Evolutionary conservation across 2,113 vertebrate species (phyloP).

Genomic region (Morphnarchus princeps): DNA sequence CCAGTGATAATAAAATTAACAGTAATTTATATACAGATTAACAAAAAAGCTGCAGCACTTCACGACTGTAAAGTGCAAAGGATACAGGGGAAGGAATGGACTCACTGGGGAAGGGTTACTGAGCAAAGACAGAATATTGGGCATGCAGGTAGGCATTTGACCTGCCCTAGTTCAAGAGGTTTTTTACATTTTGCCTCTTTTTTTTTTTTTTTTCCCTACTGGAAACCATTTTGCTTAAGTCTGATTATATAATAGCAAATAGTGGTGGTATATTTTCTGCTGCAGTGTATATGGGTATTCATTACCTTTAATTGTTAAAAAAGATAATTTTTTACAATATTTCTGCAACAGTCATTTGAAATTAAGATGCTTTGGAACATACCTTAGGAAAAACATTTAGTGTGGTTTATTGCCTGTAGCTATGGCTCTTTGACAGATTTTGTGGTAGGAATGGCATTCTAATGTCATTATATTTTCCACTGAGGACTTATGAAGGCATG

Average conservation of each 20-base stretch:
- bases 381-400: not conserved
- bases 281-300: not conserved
- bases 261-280: not conserved
- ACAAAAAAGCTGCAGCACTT: not conserved
- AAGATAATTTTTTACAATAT: not conserved
- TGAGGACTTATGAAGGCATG: not conserved
- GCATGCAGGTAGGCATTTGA: not conserved
- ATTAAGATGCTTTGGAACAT: not conserved
- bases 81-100: not conserved
- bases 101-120: not conserved
- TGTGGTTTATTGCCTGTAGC: not conserved
- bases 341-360: not conserved
- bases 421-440: not conserved
- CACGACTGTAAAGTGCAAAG: not conserved
- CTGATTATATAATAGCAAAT: not conserved
- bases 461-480: not conserved
- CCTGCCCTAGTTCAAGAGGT: not conserved
- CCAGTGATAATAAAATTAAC: not conserved
- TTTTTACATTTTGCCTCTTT: not conserved
- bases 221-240: not conserved
- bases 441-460: not conserved
- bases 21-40: not conserved
- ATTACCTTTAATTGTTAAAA: not conserved
- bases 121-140: not conserved
- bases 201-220: not conserved